These are phyloP conservation scores for Urocynchramus pylzowi DNA, from an alignment of 2,113 vertebrate species.

Conservation along the genomic window DNA sequence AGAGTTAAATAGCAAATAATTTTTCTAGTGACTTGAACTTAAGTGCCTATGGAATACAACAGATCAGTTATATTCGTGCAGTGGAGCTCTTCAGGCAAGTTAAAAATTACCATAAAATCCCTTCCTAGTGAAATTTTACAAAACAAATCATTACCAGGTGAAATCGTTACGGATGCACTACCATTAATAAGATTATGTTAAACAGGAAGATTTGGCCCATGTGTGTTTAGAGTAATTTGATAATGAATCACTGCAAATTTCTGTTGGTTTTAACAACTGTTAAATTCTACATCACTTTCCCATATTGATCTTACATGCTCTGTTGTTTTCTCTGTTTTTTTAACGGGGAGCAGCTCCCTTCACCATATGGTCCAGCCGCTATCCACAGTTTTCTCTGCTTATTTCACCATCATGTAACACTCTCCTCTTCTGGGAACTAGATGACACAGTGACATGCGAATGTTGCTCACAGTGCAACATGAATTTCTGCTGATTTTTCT, in stretches of 20 bases:
- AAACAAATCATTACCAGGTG: neutral
- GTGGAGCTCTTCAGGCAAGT: neutral
- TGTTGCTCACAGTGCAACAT: neutral
- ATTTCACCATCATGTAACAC: slow-evolving; percentile 36
- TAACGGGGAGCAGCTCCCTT: neutral
- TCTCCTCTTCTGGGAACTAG: slow-evolving; percentile 14
- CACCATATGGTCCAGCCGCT: neutral
- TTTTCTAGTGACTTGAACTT: slow-evolving; percentile 17
- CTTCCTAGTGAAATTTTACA: neutral
- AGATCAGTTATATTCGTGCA: neutral
- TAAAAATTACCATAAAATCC: neutral
- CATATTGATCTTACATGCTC: neutral
- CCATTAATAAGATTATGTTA: neutral
- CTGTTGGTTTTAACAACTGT: neutral
- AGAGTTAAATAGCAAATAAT: slow-evolving; percentile 20
- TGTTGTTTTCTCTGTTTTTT: neutral
- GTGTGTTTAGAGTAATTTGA: neutral
- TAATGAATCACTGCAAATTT: neutral
- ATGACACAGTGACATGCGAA: slow-evolving; percentile 34
- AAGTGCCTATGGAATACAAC: neutral
- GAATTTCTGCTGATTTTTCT: slow-evolving; percentile 60
- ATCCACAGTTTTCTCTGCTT: neutral
- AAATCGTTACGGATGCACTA: neutral
- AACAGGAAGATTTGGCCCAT: neutral
- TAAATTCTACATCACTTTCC: neutral